These are phyloP conservation scores for Takifugu bimaculatus DNA, from an alignment of 2,113 vertebrate genomes.

Conservation along the genomic window DNA sequence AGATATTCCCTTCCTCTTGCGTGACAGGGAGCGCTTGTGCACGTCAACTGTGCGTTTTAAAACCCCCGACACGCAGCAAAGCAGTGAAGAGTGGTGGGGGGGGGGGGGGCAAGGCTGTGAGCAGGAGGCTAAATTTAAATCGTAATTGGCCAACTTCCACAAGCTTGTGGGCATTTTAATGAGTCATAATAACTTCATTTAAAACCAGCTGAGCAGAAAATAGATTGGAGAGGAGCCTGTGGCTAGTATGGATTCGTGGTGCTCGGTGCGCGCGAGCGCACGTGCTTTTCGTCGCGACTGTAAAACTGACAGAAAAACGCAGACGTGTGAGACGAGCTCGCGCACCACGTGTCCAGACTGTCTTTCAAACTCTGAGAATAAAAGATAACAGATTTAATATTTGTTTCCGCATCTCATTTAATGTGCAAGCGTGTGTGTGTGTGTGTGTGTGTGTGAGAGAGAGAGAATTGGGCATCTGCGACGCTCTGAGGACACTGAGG, in stretches of 20 bases:
- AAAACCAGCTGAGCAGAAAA: constrained; percentile 99
- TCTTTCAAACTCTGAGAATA: too few species aligned
- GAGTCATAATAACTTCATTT: constrained; percentile 99
- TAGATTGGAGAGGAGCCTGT: constrained; percentile 99
- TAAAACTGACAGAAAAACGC: neutral
- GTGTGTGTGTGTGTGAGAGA: neutral
- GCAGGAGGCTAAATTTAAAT: constrained; percentile 98
- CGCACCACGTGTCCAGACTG: neutral
- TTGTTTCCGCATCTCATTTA: neutral
- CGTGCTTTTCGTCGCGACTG: constrained; percentile 18
- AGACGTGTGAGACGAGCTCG: neutral
- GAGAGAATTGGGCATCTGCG: too few species aligned
- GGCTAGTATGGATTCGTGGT: constrained; percentile 96
- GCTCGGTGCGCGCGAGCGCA: constrained; percentile 75
- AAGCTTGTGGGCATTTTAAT: constrained; percentile 99
- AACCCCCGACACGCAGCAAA: constrained; percentile 3
- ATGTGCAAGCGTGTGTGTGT: neutral
- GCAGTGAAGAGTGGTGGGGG: constrained; percentile 45
- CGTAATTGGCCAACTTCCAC: constrained; percentile 99
- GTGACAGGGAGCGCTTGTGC: neutral
- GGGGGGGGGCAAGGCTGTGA: constrained; percentile 54
- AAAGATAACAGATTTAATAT: too few species aligned
- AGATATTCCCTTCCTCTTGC: constrained; percentile 1
- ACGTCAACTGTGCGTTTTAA: constrained; percentile 2
- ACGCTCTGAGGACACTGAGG: too few species aligned